Percentiles rank a stretch among this genome's conserved stretches.
Evolutionary conservation across 2,113 vertebrate genomes (phyloP).

Genomic region (Aramus guarauna): DNA sequence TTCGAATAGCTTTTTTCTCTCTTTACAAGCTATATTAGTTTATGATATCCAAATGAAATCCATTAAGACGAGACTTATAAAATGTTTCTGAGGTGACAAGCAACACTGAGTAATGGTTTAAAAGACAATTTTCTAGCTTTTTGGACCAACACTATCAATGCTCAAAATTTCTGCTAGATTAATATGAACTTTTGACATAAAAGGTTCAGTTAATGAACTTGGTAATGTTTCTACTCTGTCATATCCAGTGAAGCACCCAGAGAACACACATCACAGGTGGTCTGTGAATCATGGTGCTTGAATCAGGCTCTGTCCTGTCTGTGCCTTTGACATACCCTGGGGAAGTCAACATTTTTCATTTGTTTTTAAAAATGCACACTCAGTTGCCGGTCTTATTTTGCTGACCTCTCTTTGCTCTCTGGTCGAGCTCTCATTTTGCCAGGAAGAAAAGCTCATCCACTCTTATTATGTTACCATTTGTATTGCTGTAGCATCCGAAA

Average conservation of each 20-base stretch:
- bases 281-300: not conserved
- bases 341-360: not conserved
- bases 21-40: not conserved
- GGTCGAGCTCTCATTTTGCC: not conserved
- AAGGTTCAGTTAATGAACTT: not conserved
- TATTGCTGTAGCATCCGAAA: not conserved
- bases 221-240: not conserved
- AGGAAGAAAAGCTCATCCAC: not conserved
- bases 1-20: not conserved
- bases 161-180: not conserved
- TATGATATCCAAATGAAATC: not conserved
- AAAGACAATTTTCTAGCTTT: not conserved
- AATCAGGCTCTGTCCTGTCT: not conserved
- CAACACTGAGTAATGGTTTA: not conserved
- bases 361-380: not conserved
- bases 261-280: not conserved
- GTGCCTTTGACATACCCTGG: not conserved
- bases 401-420: not conserved
- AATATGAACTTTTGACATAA: not conserved
- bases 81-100: not conserved
- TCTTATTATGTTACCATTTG: not conserved
- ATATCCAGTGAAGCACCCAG: rapidly evolving
- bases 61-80: not conserved
- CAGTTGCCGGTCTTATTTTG: rapidly evolving
- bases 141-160: not conserved